Evolutionary conservation across 1,140 invertebrate genomes (phyloP), one percentile per base, ranked within the genome.

Genomic region (Andrena cerasifolii): DNA sequence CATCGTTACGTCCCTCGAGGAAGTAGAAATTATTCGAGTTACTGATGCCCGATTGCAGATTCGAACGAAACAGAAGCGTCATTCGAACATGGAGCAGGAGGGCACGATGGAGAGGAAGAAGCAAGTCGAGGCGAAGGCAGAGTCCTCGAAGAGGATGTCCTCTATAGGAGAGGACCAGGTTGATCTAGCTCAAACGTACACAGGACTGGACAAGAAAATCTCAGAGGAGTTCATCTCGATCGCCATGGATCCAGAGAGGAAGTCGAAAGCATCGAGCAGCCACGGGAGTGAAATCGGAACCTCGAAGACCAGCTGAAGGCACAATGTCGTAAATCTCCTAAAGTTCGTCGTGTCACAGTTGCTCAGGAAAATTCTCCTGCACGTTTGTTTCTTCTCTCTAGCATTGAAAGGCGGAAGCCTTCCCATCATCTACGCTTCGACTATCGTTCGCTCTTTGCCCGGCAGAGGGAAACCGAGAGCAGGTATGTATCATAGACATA

Each of bases 181-280:
- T 0, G 93, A 94, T 77, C 85, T 94, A n/a, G 90, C 93, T 2
- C 91, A 91, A 58, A 93, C 93, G 2, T 94, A 94, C 77, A 94
- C 94, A 0, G 94, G 94, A n/a, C 86, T 94, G 51, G 94, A 94
- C 80, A 91, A 94, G 49, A 93, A 91, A 80, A 93, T 94, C 24
- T 94, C 94, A 0, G 94, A 94, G 70, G 93, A 94, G 77, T 94
- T 94, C 79, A 94, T 94, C 51, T 93, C 93, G 7, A 93, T 93
- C 14, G 92, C 93, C 0, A 93, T 93, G 93, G 92, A 93, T 68
- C 91, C 91, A 0, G 92, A 92, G 28, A 87, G 89, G 68, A 92
- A 92, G 77, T 91, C 90, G 0, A 92, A 90, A 59, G 87, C 90
- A 7, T 91, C 90, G 8, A 92, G 91, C 68, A 85, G 89, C 78